Evolutionary conservation across 2,888 invertebrate genomes (phyloP).

Genomic region (Steinernema scapterisci): DNA sequence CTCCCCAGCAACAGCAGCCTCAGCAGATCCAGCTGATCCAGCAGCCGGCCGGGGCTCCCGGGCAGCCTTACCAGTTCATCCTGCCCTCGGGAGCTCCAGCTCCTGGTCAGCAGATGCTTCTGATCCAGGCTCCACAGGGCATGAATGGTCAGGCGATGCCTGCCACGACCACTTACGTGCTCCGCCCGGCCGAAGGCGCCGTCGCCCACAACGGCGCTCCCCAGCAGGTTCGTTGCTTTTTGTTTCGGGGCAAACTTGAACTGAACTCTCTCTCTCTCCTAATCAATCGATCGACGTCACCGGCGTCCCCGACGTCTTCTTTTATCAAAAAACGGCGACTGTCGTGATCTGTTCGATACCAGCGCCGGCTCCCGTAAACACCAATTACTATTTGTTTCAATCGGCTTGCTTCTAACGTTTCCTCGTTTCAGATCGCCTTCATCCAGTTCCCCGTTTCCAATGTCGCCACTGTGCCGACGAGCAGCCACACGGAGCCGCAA

Average conservation of each 20-base stretch:
- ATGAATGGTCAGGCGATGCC: slow-evolving; percentile 8
- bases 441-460: slow-evolving; percentile 30
- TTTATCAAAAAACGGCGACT: neutral
- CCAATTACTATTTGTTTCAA: neutral
- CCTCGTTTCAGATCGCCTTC: slow-evolving; percentile 5
- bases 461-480: neutral
- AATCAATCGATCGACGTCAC: slow-evolving; percentile 26
- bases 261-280: neutral
- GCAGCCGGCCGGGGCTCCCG: neutral
- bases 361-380: neutral
- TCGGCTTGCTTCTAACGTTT: neutral
- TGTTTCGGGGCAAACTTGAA: slow-evolving; percentile 2
- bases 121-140: slow-evolving; percentile 1
- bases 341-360: neutral
- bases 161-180: neutral
- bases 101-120: neutral
- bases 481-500: slow-evolving; percentile 24
- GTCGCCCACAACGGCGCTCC: neutral
- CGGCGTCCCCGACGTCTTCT: slow-evolving; percentile 16
- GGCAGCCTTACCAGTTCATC: neutral
- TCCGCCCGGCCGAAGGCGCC: slow-evolving; percentile 9
- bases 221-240: slow-evolving; percentile 22
- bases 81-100: neutral
- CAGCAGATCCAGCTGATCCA: neutral
- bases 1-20: slow-evolving; percentile 15